Evolutionary conservation across 2,797 vertebrate genomes (phyloP).

Genomic region (Galaxias olidus): DNA sequence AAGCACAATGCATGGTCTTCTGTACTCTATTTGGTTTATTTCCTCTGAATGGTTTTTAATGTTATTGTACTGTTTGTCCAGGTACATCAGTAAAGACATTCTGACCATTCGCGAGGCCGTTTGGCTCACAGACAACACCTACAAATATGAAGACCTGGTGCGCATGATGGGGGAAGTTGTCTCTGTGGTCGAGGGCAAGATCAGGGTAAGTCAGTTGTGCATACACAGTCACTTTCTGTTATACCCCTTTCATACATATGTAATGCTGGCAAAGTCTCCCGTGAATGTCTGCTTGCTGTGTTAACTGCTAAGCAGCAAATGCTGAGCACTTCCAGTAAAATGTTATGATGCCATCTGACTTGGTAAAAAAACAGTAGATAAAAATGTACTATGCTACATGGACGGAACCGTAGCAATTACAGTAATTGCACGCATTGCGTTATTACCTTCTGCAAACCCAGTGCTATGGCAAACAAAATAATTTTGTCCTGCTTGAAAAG

Average conservation of each 20-base stretch:
- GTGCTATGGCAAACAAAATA: too few relatives aligned
- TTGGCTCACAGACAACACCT: conserved; percentile 98
- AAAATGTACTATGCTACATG: too few relatives aligned
- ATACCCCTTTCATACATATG: background rate
- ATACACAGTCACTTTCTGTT: background rate
- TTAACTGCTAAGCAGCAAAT: too few relatives aligned
- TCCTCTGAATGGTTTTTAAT: background rate
- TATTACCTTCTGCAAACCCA: too few relatives aligned
- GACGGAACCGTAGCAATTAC: too few relatives aligned
- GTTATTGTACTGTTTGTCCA: conserved; percentile 35
- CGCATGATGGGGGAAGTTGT: conserved; percentile 98
- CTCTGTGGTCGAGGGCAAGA: conserved; percentile 89
- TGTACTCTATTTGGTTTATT: background rate
- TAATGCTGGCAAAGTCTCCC: too few relatives aligned
- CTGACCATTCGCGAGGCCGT: conserved; percentile 96
- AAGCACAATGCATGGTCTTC: background rate
- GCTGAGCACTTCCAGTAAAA: too few relatives aligned
- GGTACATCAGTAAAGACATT: conserved; percentile 94
- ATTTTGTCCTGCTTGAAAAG: too few relatives aligned
- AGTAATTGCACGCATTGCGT: too few relatives aligned
- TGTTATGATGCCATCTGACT: too few relatives aligned
- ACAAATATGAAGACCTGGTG: conserved; percentile 97
- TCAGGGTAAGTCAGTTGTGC: conserved; percentile 76
- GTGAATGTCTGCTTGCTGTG: too few relatives aligned
- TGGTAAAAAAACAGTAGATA: too few relatives aligned